Conservation (phyloP, 2,113 vertebrate species). For the Paralichthys olivaceus region DNA sequence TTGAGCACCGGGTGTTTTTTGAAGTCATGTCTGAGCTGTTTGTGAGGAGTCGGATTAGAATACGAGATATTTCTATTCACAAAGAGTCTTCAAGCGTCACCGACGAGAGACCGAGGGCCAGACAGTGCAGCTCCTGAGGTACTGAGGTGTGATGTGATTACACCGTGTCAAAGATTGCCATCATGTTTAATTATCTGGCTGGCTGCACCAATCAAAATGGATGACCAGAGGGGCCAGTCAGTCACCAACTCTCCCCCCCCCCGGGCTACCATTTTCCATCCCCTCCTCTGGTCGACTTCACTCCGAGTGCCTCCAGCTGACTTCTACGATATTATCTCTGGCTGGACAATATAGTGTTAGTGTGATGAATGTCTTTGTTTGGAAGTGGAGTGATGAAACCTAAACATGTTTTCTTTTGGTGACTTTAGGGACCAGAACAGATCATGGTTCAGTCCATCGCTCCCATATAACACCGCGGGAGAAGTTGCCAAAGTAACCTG, state of each 20-base stretch:
- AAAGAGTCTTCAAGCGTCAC: conserved; percentile 1
- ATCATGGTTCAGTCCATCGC: not conserved
- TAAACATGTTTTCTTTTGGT: conserved; percentile 19
- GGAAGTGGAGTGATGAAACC: conserved; percentile 10
- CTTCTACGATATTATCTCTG: conserved; percentile 44
- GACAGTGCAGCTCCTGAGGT: conserved; percentile 51
- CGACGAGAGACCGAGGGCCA: conserved; percentile 39
- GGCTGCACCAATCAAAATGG: conserved; percentile 75
- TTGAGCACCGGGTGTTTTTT: conserved; percentile 19
- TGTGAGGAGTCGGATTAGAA: conserved; percentile 1
- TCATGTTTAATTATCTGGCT: conserved; percentile 78
- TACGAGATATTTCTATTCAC: conserved; percentile 28
- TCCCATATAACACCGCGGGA: not conserved
- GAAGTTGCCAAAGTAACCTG: not conserved
- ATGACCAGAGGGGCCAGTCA: conserved; percentile 48
- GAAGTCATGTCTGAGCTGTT: not conserved
- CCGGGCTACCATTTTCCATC: conserved; percentile 46
- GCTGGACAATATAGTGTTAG: conserved; percentile 47
- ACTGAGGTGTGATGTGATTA: conserved; percentile 71
- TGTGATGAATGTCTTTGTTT: conserved; percentile 40
- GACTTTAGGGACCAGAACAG: conserved; percentile 22
- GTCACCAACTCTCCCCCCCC: conserved; percentile 34
- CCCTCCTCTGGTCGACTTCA: conserved; percentile 47
- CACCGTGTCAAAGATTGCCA: conserved; percentile 72
- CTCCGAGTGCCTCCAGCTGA: conserved; percentile 56